Evolutionary conservation across 2,888 invertebrate genomes (phyloP).

Genomic region (Alviniconcha strummeri): DNA sequence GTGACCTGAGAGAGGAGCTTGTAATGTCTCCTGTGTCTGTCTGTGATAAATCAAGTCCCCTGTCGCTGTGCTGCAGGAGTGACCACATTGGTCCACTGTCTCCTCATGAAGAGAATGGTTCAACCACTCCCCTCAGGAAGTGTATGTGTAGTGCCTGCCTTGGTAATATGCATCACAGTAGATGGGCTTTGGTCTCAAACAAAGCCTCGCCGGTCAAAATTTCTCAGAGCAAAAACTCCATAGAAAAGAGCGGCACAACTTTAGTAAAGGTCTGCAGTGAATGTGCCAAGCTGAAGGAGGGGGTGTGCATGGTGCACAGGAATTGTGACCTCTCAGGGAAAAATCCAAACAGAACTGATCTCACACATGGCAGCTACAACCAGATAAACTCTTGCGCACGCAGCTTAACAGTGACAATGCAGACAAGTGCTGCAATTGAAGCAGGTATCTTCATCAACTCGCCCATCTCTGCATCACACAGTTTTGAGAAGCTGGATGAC

Average conservation of each 20-base stretch:
- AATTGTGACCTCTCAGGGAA: constrained; percentile 16
- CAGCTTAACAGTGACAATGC: neutral
- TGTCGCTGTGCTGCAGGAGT: neutral
- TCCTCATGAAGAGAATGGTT: neutral
- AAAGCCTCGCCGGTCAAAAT: neutral
- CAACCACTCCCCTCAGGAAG: neutral
- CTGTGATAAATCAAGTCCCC: constrained; percentile 21
- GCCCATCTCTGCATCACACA: neutral
- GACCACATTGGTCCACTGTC: neutral
- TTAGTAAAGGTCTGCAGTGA: neutral
- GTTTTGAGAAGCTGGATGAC: neutral
- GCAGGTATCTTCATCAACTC: constrained; percentile 26
- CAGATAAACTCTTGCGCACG: neutral
- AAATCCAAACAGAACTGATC: neutral
- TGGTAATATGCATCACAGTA: constrained; percentile 17
- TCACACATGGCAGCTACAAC: neutral
- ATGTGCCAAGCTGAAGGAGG: neutral
- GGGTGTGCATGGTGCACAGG: neutral
- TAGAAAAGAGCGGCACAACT: neutral
- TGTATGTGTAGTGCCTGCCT: constrained; percentile 22
- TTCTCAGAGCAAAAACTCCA: neutral
- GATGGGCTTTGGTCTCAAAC: constrained; percentile 13
- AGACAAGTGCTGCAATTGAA: constrained; percentile 20
- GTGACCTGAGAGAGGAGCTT: constrained; percentile 11
- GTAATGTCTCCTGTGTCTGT: constrained; percentile 14